Percentiles rank a stretch among this genome's conserved stretches.
These are phyloP conservation scores for Atrichornis clamosus DNA, from an alignment of 2,113 vertebrate genomes.

Conservation along the genomic window DNA sequence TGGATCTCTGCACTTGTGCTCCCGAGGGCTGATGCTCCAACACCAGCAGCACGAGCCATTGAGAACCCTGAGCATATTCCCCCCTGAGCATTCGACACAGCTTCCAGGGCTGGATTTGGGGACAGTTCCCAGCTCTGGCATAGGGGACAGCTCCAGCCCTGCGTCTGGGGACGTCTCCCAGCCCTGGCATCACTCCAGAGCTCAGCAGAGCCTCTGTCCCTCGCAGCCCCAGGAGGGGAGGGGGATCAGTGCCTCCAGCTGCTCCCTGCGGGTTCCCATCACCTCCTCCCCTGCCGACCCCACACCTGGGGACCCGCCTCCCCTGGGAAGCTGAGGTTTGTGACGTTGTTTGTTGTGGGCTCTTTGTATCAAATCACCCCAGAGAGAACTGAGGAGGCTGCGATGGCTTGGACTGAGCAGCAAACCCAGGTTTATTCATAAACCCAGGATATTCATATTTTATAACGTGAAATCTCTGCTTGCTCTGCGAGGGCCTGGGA, in stretches of 20 bases:
- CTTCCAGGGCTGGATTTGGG: too few species aligned
- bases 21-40: not conserved
- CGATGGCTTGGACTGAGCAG: not conserved
- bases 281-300: not conserved
- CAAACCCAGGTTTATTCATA: not conserved
- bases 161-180: not conserved
- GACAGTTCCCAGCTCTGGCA: not conserved
- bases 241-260: not conserved
- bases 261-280: not conserved
- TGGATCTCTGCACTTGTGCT: not conserved
- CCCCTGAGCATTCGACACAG: too few species aligned
- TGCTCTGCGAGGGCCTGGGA: not conserved
- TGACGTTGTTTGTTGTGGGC: not conserved
- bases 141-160: not conserved
- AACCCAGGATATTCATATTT: slow-evolving; percentile 35
- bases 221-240: not conserved
- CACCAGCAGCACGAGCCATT: rapidly evolving
- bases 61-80: not conserved
- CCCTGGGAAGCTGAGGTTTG: not conserved
- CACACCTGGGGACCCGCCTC: not conserved
- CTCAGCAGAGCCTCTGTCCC: not conserved
- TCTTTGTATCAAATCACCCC: not conserved
- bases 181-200: not conserved
- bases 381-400: not conserved
- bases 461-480: slow-evolving; percentile 15